Percentiles rank a stretch among this genome's conserved stretches.
phyloP scores from a whole-genome alignment of 1,140 invertebrate species.

The Bombus soroeensis region DNA sequence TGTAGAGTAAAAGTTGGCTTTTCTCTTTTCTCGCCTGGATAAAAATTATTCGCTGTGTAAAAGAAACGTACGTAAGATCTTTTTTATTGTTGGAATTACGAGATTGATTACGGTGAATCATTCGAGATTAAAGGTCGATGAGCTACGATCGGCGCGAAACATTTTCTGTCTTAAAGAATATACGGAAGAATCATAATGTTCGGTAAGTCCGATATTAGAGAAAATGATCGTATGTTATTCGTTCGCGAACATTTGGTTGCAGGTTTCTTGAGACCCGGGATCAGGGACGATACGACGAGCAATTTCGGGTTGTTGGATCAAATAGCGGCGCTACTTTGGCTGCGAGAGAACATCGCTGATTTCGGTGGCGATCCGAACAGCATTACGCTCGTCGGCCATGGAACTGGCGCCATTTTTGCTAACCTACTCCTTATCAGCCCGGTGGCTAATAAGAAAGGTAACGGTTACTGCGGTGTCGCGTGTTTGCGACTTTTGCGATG shows the following conservation, averaged over 20 bases:
- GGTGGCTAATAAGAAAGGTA: conserved; percentile 86
- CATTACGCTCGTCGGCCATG: conserved; percentile 96
- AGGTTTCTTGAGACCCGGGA: conserved; percentile 92
- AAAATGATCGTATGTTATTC: not conserved
- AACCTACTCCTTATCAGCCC: conserved; percentile 95
- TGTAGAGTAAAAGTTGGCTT: not conserved
- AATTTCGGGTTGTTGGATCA: conserved; percentile 96
- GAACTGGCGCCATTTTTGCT: conserved; percentile 95
- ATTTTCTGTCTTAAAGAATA: not conserved
- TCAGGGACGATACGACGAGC: conserved; percentile 87
- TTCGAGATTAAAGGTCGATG: not conserved
- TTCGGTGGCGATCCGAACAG: conserved; percentile 93
- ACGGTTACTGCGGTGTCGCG: conserved; percentile 42
- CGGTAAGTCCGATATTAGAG: too few species aligned
- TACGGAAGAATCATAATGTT: not conserved
- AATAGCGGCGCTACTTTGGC: conserved; percentile 93
- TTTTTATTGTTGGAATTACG: not conserved
- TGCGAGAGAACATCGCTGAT: conserved; percentile 92
- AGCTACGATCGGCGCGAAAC: not conserved
- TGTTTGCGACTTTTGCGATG: conserved; percentile 40
- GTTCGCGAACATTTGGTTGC: not conserved
- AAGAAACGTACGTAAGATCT: not conserved
- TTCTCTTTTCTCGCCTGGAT: not conserved
- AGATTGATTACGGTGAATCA: too few species aligned
- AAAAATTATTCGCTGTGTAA: not conserved